These are phyloP conservation scores for Iguana delicatissima DNA, from an alignment of 2,797 vertebrate species.

Conservation along the genomic window DNA sequence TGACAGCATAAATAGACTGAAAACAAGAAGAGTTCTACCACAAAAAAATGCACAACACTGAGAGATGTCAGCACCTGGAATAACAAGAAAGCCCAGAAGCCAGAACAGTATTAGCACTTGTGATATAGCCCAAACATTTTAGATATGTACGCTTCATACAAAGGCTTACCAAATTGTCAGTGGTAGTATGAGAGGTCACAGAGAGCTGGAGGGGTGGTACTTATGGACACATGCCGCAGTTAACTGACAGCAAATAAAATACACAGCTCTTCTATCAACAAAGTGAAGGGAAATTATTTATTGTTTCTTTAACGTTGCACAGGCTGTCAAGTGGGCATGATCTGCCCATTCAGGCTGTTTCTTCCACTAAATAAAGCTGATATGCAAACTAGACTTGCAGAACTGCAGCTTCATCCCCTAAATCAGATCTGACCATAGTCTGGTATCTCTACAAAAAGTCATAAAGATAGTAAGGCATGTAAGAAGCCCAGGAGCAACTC, in stretches of 20 bases:
- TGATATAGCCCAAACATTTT: not conserved
- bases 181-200: not conserved
- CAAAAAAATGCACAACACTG: conserved; percentile 67
- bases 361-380: conserved; percentile 27
- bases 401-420: too few species aligned
- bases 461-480: not conserved
- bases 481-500: too few species aligned
- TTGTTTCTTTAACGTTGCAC: conserved; percentile 46
- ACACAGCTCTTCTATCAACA: conserved; percentile 31
- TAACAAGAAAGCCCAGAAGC: conserved; percentile 23
- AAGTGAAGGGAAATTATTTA: conserved; percentile 31
- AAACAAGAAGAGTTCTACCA: conserved; percentile 44
- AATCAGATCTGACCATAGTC: not conserved
- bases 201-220: not conserved
- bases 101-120: not conserved
- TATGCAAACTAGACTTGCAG: conserved; percentile 27
- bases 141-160: not conserved
- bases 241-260: conserved; percentile 40
- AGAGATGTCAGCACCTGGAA: conserved; percentile 58
- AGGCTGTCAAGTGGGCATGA: conserved; percentile 40
- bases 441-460: not conserved
- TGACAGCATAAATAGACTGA: conserved; percentile 34
- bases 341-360: conserved; percentile 44
- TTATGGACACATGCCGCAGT: conserved; percentile 43
- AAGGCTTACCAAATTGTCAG: conserved; percentile 2